These are phyloP conservation scores for Agrochola lota DNA, from an alignment of 2,888 invertebrate genomes.

Conservation along the genomic window DNA sequence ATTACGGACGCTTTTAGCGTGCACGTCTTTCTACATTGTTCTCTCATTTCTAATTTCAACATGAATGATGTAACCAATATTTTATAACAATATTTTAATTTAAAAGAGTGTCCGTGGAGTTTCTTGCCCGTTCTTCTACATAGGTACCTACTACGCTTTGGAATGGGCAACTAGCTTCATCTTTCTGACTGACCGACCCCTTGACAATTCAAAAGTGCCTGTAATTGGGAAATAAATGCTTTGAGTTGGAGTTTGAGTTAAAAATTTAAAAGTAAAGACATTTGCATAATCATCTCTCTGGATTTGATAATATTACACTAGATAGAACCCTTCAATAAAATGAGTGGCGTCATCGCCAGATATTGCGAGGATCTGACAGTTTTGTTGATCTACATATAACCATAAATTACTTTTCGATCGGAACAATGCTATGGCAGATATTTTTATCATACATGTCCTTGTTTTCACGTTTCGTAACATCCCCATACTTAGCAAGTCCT, in stretches of 20 bases:
- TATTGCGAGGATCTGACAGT: not conserved
- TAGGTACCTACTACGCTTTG: too few species aligned
- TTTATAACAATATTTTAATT: too few species aligned
- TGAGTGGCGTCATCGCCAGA: not conserved
- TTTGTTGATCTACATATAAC: not conserved
- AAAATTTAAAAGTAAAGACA: not conserved
- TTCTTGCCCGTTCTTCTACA: too few species aligned
- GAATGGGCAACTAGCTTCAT: too few species aligned
- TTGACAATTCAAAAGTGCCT: too few species aligned
- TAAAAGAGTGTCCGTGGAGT: too few species aligned
- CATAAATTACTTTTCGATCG: not conserved
- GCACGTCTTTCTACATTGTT: too few species aligned
- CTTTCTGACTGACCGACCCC: too few species aligned
- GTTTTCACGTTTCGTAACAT: slow-evolving; percentile 16
- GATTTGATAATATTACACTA: not conserved
- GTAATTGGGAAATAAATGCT: too few species aligned
- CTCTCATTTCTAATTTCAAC: too few species aligned
- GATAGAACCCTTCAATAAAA: not conserved
- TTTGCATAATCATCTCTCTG: not conserved
- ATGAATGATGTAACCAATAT: too few species aligned
- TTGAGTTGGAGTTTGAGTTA: not conserved
- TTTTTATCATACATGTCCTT: not conserved
- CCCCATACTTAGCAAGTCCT: not conserved
- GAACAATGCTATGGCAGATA: not conserved
- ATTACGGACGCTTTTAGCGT: too few species aligned